These are phyloP conservation scores for Pammene fasciana DNA, from an alignment of 2,888 invertebrate genomes.

Conservation along the genomic window DNA sequence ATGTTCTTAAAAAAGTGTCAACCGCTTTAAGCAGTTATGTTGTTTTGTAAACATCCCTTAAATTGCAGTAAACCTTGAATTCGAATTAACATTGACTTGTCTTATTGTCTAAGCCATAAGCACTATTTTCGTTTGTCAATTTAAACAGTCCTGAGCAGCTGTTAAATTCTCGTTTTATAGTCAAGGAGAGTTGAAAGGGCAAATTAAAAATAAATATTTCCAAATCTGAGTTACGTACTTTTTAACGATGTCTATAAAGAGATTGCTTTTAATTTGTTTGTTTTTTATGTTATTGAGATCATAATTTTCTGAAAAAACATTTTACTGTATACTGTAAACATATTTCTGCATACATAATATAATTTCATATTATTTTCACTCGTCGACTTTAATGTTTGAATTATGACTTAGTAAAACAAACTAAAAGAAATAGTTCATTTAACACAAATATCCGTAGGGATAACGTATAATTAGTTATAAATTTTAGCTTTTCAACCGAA, in stretches of 20 bases:
- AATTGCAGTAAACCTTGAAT: conserved; percentile 32
- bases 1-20: no score
- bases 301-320: conserved; percentile 47
- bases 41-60: no score
- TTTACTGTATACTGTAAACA: no score
- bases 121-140: background rate
- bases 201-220: conserved; percentile 36
- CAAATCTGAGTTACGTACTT: conserved; percentile 21
- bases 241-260: conserved; percentile 23
- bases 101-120: background rate
- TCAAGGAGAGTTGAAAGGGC: conserved; percentile 20
- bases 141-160: conserved; percentile 24
- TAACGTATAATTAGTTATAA: no score
- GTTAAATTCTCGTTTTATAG: conserved; percentile 40
- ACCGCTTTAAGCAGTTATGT: no score
- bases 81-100: background rate
- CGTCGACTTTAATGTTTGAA: no score
- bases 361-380: no score
- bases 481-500: no score
- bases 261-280: conserved; percentile 2
- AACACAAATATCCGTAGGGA: no score
- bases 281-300: conserved; percentile 38
- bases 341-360: no score
- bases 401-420: no score
- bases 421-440: no score